These are phyloP conservation scores for Okamejei kenojei DNA, from an alignment of 2,797 vertebrate genomes.

Conservation along the genomic window DNA sequence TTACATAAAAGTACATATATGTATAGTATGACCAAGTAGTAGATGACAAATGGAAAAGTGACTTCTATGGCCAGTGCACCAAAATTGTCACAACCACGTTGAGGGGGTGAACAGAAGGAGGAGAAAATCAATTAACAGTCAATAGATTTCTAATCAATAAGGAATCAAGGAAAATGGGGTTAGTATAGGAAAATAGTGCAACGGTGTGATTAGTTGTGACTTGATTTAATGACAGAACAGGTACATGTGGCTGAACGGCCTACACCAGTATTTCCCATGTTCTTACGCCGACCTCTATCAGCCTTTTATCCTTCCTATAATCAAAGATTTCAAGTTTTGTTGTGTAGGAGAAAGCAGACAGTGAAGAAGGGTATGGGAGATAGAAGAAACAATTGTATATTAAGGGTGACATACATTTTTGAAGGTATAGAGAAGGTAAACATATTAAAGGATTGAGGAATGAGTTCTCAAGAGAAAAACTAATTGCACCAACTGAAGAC, in stretches of 20 bases:
- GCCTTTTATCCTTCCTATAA: neutral
- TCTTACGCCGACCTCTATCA: neutral
- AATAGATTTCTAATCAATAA: too few relatives aligned
- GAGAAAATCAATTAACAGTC: neutral
- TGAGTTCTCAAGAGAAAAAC: neutral
- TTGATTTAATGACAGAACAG: too few relatives aligned
- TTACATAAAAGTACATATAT: neutral
- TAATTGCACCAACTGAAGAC: neutral
- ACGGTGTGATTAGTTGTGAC: too few relatives aligned
- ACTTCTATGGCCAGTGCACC: neutral
- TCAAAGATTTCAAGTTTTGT: neutral
- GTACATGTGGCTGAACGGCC: too few relatives aligned
- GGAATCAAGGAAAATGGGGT: too few relatives aligned
- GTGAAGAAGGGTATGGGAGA: neutral
- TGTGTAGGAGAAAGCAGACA: neutral
- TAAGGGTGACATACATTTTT: neutral
- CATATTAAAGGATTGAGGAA: neutral
- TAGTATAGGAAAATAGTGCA: too few relatives aligned
- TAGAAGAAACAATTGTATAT: neutral
- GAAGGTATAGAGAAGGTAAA: neutral
- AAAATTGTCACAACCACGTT: neutral
- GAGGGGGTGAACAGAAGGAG: neutral
- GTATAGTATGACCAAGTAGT: too few relatives aligned
- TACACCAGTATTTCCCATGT: too few relatives aligned
- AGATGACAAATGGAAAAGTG: neutral